Conservation (phyloP, 2,888 invertebrate species). For the Steinernema scapterisci region DNA sequence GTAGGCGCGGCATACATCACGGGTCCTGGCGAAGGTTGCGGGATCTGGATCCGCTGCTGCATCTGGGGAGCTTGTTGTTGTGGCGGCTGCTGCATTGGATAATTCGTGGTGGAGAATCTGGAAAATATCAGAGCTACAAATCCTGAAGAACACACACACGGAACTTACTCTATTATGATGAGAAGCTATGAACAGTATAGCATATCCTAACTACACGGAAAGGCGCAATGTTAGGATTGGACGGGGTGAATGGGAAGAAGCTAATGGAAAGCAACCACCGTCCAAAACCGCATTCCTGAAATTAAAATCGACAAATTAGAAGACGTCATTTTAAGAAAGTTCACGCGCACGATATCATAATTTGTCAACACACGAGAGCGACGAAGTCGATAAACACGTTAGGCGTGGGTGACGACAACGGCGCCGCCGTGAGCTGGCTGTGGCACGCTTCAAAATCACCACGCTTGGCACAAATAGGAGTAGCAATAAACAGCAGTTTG, state of each 20-base stretch:
- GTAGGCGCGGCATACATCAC: slow-evolving; percentile 4
- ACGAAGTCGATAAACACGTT: background rate
- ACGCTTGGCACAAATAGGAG: background rate
- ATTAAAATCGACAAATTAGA: background rate
- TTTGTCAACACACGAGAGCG: background rate
- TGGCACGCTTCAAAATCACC: background rate
- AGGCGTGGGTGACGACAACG: background rate
- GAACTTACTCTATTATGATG: slow-evolving; percentile 1
- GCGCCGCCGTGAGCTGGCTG: no score
- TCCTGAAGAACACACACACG: background rate
- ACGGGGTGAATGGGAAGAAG: background rate
- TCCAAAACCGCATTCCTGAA: slow-evolving; percentile 25
- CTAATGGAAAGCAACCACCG: background rate
- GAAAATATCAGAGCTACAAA: background rate
- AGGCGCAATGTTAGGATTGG: background rate
- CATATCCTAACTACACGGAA: slow-evolving; percentile 28
- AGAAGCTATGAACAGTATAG: background rate
- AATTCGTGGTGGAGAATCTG: background rate
- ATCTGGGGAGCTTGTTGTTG: background rate
- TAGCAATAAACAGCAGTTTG: no score
- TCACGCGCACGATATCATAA: background rate
- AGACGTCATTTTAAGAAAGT: no score
- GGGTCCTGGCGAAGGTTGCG: background rate
- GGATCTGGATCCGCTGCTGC: slow-evolving; percentile 29
- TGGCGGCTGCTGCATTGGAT: slow-evolving; percentile 20